Base-by-base conservation (phyloP, 1,140 invertebrate genomes). In the Drosophila azteca region DNA sequence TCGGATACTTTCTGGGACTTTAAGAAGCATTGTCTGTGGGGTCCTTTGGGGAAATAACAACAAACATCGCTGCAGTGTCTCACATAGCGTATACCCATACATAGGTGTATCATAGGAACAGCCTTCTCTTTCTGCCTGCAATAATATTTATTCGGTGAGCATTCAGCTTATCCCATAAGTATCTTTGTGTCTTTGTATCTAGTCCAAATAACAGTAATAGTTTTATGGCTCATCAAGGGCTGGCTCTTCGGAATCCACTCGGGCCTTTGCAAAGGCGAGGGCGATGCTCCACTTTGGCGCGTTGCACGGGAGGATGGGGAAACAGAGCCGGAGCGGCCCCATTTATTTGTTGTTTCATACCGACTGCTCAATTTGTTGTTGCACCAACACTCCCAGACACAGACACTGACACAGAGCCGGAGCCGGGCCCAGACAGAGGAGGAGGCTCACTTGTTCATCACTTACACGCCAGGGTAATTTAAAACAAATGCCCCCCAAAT, bases 391-490 rank as follows among this genome's bases (percentile, higher is more conserved):
- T 72, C 73, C 39, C 20, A 67, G 46, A 68, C 50, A 68, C 44
- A 51, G 35, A 52, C 22, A 20, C 17, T 20, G 17, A 20, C 17
- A 20, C 17, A 20, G 17, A 20, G 1, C 17, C 17, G 17, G 17
- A 20, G 17, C 22, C 2, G 3, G 2, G 2, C 72, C 39, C 20
- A 67, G 46, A 68, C 50, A 69, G 44, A 50, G 35, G 24, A 6
- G 24, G 29, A 22, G 29, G 35, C 35, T 78, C 64, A 78, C 76
- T 78, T 66, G 74, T 72, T 87, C 82, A 85, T 85, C 82, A 82
- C 82, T 87, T 85, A 82, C 74, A 85, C 70, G 83, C 82, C 70
- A 87, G 83, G 70, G 82, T 87, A 82, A 85, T 85, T 85, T 85
- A 75, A 85, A 85, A 85, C 82, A 87, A 85, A 87, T 85, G 78